These are phyloP conservation scores for Macaca nemestrina DNA, from an alignment of 2,113 vertebrate genomes.

Conservation along the genomic window DNA sequence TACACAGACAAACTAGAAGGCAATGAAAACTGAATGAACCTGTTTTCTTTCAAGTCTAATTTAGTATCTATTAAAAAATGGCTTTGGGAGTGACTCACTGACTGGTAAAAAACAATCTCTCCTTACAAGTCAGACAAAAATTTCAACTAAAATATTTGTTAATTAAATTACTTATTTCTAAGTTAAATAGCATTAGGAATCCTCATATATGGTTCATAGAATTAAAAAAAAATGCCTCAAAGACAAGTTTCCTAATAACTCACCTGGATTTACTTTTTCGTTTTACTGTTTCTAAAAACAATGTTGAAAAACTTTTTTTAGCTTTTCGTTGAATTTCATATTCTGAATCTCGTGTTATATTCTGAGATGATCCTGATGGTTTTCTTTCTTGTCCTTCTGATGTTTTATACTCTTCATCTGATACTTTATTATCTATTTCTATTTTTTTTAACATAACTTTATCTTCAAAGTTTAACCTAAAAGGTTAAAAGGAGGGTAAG, in stretches of 20 bases:
- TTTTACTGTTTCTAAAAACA: slow-evolving; percentile 71
- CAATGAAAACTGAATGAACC: slow-evolving; percentile 1
- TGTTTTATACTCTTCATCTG: slow-evolving; percentile 48
- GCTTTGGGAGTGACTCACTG: not conserved
- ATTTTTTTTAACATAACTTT: slow-evolving; percentile 32
- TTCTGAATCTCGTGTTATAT: not conserved
- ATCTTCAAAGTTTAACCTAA: slow-evolving; percentile 73
- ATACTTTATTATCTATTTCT: not conserved
- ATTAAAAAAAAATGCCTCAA: slow-evolving; percentile 18
- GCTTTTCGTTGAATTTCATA: slow-evolving; percentile 37
- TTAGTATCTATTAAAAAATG: not conserved
- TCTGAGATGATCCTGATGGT: not conserved
- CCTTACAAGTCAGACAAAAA: not conserved
- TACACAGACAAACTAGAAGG: not conserved
- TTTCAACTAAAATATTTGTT: slow-evolving; percentile 2
- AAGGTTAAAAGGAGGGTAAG: slow-evolving; percentile 42
- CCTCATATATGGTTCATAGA: not conserved
- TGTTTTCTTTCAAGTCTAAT: not conserved
- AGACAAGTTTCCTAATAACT: slow-evolving; percentile 48
- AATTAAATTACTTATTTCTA: slow-evolving; percentile 25
- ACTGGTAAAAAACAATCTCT: not conserved
- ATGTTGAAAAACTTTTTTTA: slow-evolving; percentile 67
- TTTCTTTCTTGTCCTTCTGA: slow-evolving; percentile 40
- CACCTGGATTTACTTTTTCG: slow-evolving; percentile 71
- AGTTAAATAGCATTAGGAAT: slow-evolving; percentile 42